These are phyloP conservation scores for Artibeus jamaicensis DNA, from an alignment of 2,797 vertebrate species.

Conservation along the genomic window DNA sequence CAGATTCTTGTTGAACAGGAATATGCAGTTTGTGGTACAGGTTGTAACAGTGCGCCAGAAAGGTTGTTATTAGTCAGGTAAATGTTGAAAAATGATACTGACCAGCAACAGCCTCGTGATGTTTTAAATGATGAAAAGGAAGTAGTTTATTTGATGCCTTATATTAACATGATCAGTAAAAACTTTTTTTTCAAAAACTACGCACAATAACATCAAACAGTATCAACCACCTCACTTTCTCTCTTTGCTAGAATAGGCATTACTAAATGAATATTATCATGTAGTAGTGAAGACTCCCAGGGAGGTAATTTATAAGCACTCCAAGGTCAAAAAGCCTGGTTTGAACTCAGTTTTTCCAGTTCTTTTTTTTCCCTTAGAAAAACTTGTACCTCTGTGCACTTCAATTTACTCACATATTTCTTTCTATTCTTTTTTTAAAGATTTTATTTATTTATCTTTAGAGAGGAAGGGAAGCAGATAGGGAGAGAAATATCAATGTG, in stretches of 20 bases:
- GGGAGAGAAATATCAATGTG: too few species aligned
- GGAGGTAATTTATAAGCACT: accelerated
- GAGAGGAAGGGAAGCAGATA: too few species aligned
- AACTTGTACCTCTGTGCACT: background rate
- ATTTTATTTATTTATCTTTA: too few species aligned
- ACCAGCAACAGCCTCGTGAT: background rate
- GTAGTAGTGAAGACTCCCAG: background rate
- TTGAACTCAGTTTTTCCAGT: background rate
- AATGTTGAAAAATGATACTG: slow-evolving; percentile 35
- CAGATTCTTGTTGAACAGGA: background rate
- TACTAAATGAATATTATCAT: background rate
- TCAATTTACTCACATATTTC: background rate
- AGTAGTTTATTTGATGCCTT: background rate
- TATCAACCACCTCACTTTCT: background rate
- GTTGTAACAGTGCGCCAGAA: background rate
- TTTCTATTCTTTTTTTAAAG: too few species aligned
- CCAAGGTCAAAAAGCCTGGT: background rate
- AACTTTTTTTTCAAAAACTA: background rate
- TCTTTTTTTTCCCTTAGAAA: background rate
- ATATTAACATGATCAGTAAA: background rate
- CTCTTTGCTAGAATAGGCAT: background rate
- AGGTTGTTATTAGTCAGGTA: slow-evolving; percentile 45
- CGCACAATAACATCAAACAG: background rate
- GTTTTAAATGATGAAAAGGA: slow-evolving; percentile 39
- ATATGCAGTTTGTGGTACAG: background rate